Evolutionary conservation across 2,797 vertebrate genomes (phyloP).

Genomic region (Pseudochirops cupreus): DNA sequence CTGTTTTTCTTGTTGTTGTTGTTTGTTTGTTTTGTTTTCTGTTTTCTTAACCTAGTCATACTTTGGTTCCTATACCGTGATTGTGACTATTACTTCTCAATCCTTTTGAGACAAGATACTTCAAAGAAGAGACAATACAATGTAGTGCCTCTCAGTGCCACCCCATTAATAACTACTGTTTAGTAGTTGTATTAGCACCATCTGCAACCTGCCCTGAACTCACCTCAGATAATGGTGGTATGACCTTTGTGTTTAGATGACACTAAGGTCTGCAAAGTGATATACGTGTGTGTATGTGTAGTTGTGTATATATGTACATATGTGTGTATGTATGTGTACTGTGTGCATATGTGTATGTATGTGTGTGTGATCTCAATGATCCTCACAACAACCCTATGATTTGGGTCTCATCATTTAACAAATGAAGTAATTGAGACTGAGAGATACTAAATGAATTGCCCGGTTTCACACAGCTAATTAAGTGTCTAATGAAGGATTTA

Average conservation of each 20-base stretch:
- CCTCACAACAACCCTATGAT: neutral
- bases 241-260: neutral
- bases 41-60: neutral
- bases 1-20: neutral
- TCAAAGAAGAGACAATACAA: neutral
- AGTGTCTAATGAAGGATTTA: neutral
- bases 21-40: too few relatives aligned
- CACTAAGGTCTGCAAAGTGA: neutral
- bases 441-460: neutral
- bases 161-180: neutral
- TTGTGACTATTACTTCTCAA: neutral
- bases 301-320: neutral
- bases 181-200: neutral
- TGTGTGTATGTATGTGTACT: neutral
- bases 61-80: neutral
- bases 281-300: neutral
- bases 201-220: neutral
- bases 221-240: neutral
- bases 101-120: neutral
- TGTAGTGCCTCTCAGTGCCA: neutral
- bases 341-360: neutral
- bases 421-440: conserved; percentile 4
- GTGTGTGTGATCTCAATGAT: neutral
- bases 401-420: neutral
- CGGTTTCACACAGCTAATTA: neutral